Percentiles rank a stretch among this genome's conserved stretches.
Conservation (phyloP, 2,113 vertebrate genomes). For the Indicator maculatus region DNA sequence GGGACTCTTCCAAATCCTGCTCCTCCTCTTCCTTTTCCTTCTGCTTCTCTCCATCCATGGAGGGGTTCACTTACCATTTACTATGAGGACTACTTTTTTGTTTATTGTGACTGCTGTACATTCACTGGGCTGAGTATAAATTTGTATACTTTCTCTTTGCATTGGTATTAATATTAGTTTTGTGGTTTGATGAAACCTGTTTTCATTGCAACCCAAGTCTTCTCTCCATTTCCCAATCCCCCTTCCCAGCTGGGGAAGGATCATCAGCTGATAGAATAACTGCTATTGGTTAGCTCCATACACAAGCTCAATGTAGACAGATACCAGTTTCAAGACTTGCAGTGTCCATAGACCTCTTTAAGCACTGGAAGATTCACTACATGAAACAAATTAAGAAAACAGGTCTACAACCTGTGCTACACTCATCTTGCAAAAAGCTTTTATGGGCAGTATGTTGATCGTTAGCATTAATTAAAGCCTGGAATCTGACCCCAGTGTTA, state of each 20-base stretch:
- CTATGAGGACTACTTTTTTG: neutral
- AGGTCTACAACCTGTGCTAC: neutral
- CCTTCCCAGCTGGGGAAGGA: neutral
- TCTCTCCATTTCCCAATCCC: neutral
- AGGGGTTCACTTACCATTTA: neutral
- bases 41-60: neutral
- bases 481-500: neutral
- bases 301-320: neutral
- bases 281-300: neutral
- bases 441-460: neutral
- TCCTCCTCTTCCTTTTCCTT: neutral
- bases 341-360: neutral
- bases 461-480: slow-evolving; percentile 11
- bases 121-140: neutral
- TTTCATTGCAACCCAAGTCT: neutral
- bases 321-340: neutral
- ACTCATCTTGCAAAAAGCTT: neutral
- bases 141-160: neutral
- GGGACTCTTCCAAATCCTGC: no score
- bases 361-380: neutral
- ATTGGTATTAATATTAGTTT: neutral
- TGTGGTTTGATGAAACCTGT: neutral
- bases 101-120: neutral
- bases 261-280: neutral
- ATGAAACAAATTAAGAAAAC: neutral